phyloP scores from a whole-genome alignment of 1,140 invertebrate species.

The Dendroctonus valens region DNA sequence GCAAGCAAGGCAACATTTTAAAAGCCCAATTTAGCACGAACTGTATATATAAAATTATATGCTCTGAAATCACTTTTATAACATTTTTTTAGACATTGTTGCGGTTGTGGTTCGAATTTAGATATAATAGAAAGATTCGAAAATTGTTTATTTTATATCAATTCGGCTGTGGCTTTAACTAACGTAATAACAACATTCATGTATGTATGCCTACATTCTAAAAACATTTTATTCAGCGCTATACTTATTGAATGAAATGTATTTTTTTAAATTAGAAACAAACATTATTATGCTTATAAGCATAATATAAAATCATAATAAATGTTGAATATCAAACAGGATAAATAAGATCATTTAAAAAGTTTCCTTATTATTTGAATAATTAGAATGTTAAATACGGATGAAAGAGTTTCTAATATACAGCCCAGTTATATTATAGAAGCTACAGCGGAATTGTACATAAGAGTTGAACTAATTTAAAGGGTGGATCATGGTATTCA shows the following conservation, averaged over 20 bases:
- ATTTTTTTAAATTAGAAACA: no score
- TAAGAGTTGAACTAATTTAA: no score
- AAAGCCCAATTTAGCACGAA: background rate
- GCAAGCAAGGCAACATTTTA: background rate
- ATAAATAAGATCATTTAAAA: background rate
- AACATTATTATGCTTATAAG: no score
- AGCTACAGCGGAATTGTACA: no score
- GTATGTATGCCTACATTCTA: no score
- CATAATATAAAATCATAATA: background rate
- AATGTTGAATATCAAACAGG: background rate
- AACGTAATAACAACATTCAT: no score
- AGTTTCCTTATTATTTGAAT: background rate
- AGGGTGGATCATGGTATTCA: no score
- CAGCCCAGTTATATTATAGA: background rate
- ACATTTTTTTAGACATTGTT: slow-evolving; percentile 14
- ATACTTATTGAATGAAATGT: no score
- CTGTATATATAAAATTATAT: slow-evolving; percentile 11
- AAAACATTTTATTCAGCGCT: no score
- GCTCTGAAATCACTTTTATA: slow-evolving; percentile 3
- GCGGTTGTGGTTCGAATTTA: slow-evolving; percentile 19
- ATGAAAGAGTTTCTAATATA: background rate
- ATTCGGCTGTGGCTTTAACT: background rate
- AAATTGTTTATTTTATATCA: background rate
- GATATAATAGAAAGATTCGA: background rate
- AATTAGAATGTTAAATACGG: no score